Evolutionary conservation across 2,888 invertebrate species (phyloP).

Genomic region (Thalpophila matura): DNA sequence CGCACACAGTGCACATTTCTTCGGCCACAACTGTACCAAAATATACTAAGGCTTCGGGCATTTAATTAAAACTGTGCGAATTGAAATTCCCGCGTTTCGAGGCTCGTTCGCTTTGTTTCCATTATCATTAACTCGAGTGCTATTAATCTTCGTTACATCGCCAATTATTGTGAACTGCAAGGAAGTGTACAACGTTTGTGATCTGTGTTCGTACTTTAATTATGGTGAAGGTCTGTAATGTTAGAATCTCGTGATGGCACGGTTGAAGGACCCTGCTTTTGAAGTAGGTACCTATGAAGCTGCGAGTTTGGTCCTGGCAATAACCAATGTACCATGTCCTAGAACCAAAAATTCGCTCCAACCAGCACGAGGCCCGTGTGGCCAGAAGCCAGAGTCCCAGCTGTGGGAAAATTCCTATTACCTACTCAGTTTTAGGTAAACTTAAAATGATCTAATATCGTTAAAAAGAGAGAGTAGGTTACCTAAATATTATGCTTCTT

Average conservation of each 20-base stretch:
- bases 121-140: constrained; percentile 80
- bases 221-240: constrained; percentile 15
- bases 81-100: constrained; percentile 79
- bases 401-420: not conserved
- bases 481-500: no score
- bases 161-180: constrained; percentile 61
- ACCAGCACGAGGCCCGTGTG: no score
- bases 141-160: constrained; percentile 81
- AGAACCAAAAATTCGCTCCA: no score
- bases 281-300: no score
- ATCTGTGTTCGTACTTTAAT: constrained; percentile 43
- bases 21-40: constrained; percentile 40
- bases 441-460: no score
- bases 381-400: no score
- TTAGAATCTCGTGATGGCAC: not conserved
- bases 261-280: not conserved
- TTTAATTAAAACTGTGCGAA: constrained; percentile 82
- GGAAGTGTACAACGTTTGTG: constrained; percentile 53
- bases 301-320: not conserved
- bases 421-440: no score
- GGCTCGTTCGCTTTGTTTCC: constrained; percentile 76
- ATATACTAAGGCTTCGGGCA: constrained; percentile 61
- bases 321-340: not conserved
- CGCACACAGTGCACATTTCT: constrained; percentile 27
- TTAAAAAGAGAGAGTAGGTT: no score